Conservation (phyloP, 2,113 vertebrate species). For the Ia io region DNA sequence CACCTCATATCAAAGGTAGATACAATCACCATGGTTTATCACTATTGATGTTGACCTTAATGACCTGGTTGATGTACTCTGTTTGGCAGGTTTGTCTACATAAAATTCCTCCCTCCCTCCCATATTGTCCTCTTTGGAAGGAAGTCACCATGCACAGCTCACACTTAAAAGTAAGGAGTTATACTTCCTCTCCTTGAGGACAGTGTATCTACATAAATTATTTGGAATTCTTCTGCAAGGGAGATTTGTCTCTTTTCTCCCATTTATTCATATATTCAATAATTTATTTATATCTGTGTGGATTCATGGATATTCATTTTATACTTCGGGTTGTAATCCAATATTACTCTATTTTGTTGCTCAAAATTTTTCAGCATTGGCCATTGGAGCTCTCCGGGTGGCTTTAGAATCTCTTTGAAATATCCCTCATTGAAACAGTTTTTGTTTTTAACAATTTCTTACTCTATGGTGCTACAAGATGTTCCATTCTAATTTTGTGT, state of each 20-base stretch:
- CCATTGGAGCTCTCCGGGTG: background rate
- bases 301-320: background rate
- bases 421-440: background rate
- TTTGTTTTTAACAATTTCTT: background rate
- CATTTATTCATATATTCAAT: conserved; percentile 17
- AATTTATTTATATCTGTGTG: background rate
- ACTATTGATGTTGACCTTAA: background rate
- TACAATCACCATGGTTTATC: background rate
- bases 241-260: background rate
- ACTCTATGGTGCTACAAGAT: background rate
- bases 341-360: background rate
- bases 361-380: background rate
- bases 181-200: background rate
- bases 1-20: background rate
- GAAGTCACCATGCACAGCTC: background rate
- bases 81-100: background rate
- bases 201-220: background rate
- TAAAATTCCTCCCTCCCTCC: background rate
- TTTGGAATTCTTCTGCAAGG: background rate
- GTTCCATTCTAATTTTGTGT: background rate
- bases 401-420: background rate
- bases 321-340: background rate
- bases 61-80: background rate
- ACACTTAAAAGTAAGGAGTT: background rate
- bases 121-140: background rate